A percentile compares a stretch with the other conserved stretches of the same genome.
Conservation (phyloP, 2,113 vertebrate species). For the Ginglymostoma cirratum region DNA sequence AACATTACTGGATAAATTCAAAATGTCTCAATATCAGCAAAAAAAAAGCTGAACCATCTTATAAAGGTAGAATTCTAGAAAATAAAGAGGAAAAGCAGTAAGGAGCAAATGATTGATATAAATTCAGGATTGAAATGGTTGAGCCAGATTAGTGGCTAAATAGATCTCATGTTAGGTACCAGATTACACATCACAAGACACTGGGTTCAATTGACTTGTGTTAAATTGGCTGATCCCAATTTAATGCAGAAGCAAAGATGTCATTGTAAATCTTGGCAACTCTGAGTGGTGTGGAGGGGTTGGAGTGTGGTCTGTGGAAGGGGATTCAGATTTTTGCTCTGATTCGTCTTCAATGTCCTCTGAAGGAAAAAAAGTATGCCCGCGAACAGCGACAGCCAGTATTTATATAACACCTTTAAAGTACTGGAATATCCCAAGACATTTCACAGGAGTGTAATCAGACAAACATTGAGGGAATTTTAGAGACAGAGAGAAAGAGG, state of each 20-base stretch:
- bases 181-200: neutral
- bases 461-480: neutral
- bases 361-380: neutral
- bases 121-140: neutral
- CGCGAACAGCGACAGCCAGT: neutral
- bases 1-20: neutral
- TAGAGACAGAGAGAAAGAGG: neutral
- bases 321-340: neutral
- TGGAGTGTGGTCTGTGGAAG: neutral
- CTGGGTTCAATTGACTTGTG: neutral
- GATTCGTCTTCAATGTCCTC: neutral
- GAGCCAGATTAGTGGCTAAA: neutral
- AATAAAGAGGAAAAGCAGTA: neutral
- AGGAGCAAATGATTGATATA: neutral
- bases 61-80: neutral
- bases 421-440: neutral
- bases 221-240: neutral
- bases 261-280: neutral
- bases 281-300: neutral
- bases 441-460: neutral
- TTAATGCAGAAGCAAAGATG: neutral
- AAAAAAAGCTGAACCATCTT: neutral
- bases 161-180: neutral
- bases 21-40: neutral
- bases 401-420: neutral